phyloP scores from a whole-genome alignment of 2,113 vertebrate species.

The Notarius quadriscutis region DNA sequence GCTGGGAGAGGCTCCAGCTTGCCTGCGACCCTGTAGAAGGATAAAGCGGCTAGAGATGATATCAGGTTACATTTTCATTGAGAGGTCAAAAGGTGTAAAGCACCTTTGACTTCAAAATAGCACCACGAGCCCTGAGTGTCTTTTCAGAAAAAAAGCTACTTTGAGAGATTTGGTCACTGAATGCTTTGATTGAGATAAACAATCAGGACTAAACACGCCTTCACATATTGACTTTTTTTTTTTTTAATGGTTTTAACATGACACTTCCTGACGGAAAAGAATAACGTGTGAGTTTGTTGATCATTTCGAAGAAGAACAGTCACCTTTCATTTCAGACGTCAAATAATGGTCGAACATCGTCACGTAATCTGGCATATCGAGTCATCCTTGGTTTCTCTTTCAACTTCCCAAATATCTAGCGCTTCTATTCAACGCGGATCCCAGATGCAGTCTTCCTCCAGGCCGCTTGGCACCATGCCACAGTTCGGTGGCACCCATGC shows the following conservation, averaged over 20 bases:
- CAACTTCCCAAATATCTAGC: background rate
- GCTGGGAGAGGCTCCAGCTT: no score
- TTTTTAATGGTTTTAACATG: background rate
- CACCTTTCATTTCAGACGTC: background rate
- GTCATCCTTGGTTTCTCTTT: background rate
- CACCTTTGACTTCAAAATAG: background rate
- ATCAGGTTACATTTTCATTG: background rate
- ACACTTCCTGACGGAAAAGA: background rate
- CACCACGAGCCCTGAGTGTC: background rate
- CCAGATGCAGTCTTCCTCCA: conserved; percentile 72
- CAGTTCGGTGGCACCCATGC: conserved; percentile 57
- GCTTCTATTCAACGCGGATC: conserved; percentile 52
- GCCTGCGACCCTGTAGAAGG: no score
- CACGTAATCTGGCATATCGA: background rate
- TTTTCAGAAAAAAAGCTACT: background rate
- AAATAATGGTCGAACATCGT: background rate
- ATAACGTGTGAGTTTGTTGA: background rate
- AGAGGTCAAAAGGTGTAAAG: background rate
- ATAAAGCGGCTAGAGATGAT: no score
- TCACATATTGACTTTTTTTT: background rate
- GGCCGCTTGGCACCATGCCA: conserved; percentile 63
- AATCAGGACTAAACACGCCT: background rate
- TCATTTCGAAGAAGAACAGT: background rate
- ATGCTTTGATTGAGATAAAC: background rate
- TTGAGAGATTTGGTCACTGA: background rate